A percentile compares a stretch with the other conserved stretches of the same genome.
Evolutionary conservation across 2,888 invertebrate species (phyloP).

Genomic region (Salticus scenicus): DNA sequence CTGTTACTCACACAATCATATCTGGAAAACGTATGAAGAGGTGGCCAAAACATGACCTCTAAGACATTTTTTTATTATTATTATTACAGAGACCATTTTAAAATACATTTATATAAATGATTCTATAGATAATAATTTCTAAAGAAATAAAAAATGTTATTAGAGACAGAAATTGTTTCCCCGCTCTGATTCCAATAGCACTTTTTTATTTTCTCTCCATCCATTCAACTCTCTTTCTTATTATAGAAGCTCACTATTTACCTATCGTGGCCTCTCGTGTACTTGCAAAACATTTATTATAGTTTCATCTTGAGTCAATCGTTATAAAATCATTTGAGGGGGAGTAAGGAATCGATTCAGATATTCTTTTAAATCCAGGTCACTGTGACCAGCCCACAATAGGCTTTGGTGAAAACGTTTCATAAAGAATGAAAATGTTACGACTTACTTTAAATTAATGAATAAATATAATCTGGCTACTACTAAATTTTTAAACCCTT

Average conservation of each 20-base stretch:
- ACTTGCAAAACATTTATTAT: not conserved
- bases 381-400: not conserved
- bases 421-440: too few species aligned
- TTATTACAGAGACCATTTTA: not conserved
- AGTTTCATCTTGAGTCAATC: not conserved
- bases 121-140: slow-evolving; percentile 7
- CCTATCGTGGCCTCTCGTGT: not conserved
- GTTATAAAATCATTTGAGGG: not conserved
- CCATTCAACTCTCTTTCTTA: not conserved
- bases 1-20: slow-evolving; percentile 29
- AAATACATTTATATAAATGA: slow-evolving; percentile 21
- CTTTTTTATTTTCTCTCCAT: slow-evolving; percentile 21
- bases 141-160: slow-evolving; percentile 7
- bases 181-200: slow-evolving; percentile 49
- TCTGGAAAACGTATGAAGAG: not conserved
- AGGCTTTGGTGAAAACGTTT: too few species aligned
- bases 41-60: slow-evolving; percentile 38
- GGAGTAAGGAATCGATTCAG: not conserved
- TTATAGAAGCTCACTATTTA: not conserved
- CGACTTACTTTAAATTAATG: too few species aligned
- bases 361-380: not conserved
- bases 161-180: slow-evolving; percentile 39
- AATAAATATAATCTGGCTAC: too few species aligned
- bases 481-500: too few species aligned
- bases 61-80: too few species aligned